Conservation (phyloP, 2,888 invertebrate genomes). For the Dasypolia templi region DNA sequence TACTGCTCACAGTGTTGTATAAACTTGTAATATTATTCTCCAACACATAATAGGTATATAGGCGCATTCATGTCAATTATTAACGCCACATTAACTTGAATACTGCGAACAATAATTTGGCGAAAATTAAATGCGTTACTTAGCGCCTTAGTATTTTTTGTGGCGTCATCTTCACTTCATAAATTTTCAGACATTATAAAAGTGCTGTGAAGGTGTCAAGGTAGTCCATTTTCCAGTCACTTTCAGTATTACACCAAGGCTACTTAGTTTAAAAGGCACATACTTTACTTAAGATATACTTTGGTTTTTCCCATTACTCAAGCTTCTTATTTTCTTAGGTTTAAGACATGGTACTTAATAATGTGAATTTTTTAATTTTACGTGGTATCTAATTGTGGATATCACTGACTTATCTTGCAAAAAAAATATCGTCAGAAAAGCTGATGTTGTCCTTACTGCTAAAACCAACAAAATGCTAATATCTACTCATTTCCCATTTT, state of each 20-base stretch:
- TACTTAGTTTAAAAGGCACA: too few species aligned
- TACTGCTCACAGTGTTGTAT: conserved; percentile 62
- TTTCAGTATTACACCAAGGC: conserved; percentile 22
- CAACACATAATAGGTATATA: conserved; percentile 56
- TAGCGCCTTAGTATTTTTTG: conserved; percentile 34
- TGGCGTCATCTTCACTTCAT: conserved; percentile 57
- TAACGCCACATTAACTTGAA: conserved; percentile 57
- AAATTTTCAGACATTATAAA: conserved; percentile 44
- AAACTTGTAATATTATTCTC: conserved; percentile 51
- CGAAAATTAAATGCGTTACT: conserved; percentile 54
- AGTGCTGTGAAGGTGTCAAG: conserved; percentile 39
- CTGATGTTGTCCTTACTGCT: neutral
- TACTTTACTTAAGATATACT: too few species aligned
- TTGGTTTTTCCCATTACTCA: too few species aligned
- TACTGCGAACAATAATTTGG: conserved; percentile 42
- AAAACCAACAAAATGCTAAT: too few species aligned
- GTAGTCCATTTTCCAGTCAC: conserved; percentile 19
- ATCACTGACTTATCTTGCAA: too few species aligned
- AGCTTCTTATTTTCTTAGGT: neutral
- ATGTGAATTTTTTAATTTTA: too few species aligned
- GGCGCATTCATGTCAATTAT: conserved; percentile 55
- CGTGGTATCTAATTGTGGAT: too few species aligned
- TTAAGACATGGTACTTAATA: too few species aligned
- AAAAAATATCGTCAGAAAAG: neutral
- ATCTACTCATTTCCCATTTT: too few species aligned